Conservation (phyloP, 2,888 invertebrate species). For the Lasioglossum oenotherae region DNA sequence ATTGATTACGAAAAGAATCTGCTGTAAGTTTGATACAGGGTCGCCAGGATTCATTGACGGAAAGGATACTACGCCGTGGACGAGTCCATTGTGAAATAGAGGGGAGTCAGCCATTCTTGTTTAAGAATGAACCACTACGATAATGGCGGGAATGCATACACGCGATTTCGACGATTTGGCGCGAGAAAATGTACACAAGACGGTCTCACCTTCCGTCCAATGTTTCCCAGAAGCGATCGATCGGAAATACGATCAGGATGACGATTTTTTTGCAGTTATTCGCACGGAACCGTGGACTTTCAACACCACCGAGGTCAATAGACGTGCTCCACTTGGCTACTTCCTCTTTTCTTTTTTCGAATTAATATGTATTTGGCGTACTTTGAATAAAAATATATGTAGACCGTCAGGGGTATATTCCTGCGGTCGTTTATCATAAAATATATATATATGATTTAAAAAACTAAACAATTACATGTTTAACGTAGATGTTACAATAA, state of each 20-base stretch:
- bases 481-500: background rate
- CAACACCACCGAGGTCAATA: slow-evolving; percentile 54
- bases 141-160: slow-evolving; percentile 80
- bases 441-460: slow-evolving; percentile 13
- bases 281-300: slow-evolving; percentile 27
- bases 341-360: background rate
- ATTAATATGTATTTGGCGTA: slow-evolving; percentile 40
- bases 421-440: slow-evolving; percentile 9
- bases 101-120: slow-evolving; percentile 65
- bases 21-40: background rate
- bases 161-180: slow-evolving; percentile 60
- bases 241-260: background rate
- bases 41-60: slow-evolving; percentile 14
- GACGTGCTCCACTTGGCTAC: slow-evolving; percentile 31
- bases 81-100: slow-evolving; percentile 77
- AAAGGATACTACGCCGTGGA: slow-evolving; percentile 67
- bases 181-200: slow-evolving; percentile 31
- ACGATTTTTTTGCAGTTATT: slow-evolving; percentile 29
- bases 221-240: background rate
- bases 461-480: slow-evolving; percentile 14
- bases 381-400: slow-evolving; percentile 35
- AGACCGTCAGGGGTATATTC: slow-evolving; percentile 17
- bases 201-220: background rate
- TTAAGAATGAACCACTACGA: slow-evolving; percentile 76
- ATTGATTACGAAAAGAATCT: background rate